Percentiles rank a stretch among this genome's conserved stretches.
Evolutionary conservation across 1,140 invertebrate species (phyloP).

Genomic region (Sminthurides bifidus): DNA sequence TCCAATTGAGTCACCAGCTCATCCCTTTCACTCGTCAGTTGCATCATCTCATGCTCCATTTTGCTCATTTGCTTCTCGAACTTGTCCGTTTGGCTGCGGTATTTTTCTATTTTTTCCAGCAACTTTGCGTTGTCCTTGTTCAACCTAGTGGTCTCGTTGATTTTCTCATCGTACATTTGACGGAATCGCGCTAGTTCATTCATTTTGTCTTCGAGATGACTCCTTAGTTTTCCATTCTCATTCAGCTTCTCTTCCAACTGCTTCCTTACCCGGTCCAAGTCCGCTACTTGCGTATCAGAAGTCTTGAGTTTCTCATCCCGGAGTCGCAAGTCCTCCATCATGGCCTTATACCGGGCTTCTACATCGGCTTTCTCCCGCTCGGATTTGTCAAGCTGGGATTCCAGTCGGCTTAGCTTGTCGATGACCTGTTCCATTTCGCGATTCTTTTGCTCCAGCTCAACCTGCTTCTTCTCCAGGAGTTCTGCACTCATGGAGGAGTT

Average conservation of each 20-base stretch:
- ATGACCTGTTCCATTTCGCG: constrained; percentile 78
- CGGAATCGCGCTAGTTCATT: constrained; percentile 14
- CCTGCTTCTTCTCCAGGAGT: constrained; percentile 52
- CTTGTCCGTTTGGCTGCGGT: constrained; percentile 63
- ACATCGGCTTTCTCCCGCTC: neutral
- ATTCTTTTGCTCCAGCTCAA: constrained; percentile 67
- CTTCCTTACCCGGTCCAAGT: constrained; percentile 11
- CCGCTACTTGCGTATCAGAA: neutral
- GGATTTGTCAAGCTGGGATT: constrained; percentile 44
- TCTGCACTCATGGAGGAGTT: neutral
- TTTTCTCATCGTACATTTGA: constrained; percentile 22
- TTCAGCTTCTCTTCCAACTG: constrained; percentile 14
- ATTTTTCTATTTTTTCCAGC: constrained; percentile 32
- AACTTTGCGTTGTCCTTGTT: constrained; percentile 18
- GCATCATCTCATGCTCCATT: constrained; percentile 68
- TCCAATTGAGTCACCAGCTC: constrained; percentile 77
- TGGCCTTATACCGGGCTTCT: neutral
- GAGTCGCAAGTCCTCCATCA: neutral
- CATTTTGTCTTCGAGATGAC: constrained; percentile 8
- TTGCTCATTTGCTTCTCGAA: constrained; percentile 57
- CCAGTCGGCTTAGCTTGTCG: constrained; percentile 62
- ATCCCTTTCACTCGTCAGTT: constrained; percentile 69
- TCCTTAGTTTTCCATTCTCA: constrained; percentile 9
- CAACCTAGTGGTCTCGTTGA: constrained; percentile 24
- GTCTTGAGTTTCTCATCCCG: neutral